These are phyloP conservation scores for Hemistola chrysoprasaria DNA, from an alignment of 2,888 invertebrate genomes.

Conservation along the genomic window DNA sequence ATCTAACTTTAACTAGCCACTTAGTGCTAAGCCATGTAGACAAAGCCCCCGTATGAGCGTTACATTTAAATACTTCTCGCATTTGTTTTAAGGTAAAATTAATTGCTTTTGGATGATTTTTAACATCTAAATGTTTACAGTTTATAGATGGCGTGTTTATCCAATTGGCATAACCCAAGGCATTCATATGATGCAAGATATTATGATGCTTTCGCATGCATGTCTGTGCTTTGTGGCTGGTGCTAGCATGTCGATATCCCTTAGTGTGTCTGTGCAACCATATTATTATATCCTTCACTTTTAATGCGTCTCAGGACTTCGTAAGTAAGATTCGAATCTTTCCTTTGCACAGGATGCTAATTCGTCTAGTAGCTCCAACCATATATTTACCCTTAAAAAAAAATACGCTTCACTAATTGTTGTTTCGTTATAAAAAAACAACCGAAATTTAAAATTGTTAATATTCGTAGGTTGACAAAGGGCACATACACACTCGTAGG, in stretches of 20 bases:
- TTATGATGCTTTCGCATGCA: conserved; percentile 44
- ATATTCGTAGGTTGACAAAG: conserved; percentile 4
- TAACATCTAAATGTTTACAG: conserved; percentile 37
- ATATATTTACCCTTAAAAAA: conserved; percentile 4
- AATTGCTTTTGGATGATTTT: conserved; percentile 31
- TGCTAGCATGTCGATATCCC: conserved; percentile 30
- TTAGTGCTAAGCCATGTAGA: conserved; percentile 33
- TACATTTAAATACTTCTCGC: conserved; percentile 24
- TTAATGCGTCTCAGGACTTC: conserved; percentile 50
- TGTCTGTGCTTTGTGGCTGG: conserved; percentile 48
- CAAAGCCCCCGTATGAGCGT: conserved; percentile 23
- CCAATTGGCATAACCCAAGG: conserved; percentile 36
- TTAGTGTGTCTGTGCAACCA: conserved; percentile 31
- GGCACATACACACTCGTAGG: conserved; percentile 10
- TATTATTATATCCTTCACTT: conserved; percentile 39
- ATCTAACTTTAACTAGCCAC: conserved; percentile 30
- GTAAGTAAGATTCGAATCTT: conserved; percentile 42
- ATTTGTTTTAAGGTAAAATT: conserved; percentile 23
- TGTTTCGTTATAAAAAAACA: no score
- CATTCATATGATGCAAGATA: conserved; percentile 29
- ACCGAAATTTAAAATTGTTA: no score
- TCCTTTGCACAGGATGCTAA: conserved; percentile 21
- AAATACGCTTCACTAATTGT: no score
- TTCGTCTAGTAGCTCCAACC: conserved; percentile 2
- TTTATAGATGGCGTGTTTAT: conserved; percentile 46